These are phyloP conservation scores for Oceanodroma leucorhoa DNA, from an alignment of 2,797 vertebrate genomes.

Conservation along the genomic window DNA sequence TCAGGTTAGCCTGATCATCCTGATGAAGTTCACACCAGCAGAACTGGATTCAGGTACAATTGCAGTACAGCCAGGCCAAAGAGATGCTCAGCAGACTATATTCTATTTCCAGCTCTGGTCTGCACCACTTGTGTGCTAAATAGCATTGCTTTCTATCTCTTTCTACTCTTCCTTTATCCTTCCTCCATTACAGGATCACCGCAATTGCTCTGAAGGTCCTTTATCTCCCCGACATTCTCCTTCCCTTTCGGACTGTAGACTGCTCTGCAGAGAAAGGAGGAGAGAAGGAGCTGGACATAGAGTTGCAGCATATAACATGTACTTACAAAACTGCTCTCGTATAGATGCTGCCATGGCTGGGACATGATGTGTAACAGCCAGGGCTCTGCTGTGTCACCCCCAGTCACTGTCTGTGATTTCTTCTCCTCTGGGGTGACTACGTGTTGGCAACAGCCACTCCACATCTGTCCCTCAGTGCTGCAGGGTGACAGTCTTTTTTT, in stretches of 20 bases:
- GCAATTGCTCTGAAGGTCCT: background rate
- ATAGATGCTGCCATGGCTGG: background rate
- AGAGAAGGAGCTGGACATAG: background rate
- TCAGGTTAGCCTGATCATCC: background rate
- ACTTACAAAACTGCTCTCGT: background rate
- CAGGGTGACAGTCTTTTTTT: background rate
- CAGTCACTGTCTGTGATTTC: background rate
- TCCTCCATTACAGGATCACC: background rate
- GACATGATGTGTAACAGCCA: background rate
- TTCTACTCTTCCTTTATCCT: background rate
- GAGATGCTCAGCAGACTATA: background rate
- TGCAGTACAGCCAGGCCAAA: background rate
- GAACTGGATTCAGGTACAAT: background rate
- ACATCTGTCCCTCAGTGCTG: background rate
- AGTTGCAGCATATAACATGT: rapidly evolving
- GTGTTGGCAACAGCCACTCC: background rate
- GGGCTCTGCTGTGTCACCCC: background rate
- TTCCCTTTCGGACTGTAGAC: background rate
- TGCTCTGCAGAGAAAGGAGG: background rate
- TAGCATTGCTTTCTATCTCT: background rate
- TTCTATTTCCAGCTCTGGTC: background rate
- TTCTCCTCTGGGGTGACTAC: background rate
- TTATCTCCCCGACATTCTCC: background rate
- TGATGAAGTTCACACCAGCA: background rate
- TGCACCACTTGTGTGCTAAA: background rate